Evolutionary conservation across 2,113 vertebrate genomes (phyloP).

Genomic region (Montifringilla adamsi): DNA sequence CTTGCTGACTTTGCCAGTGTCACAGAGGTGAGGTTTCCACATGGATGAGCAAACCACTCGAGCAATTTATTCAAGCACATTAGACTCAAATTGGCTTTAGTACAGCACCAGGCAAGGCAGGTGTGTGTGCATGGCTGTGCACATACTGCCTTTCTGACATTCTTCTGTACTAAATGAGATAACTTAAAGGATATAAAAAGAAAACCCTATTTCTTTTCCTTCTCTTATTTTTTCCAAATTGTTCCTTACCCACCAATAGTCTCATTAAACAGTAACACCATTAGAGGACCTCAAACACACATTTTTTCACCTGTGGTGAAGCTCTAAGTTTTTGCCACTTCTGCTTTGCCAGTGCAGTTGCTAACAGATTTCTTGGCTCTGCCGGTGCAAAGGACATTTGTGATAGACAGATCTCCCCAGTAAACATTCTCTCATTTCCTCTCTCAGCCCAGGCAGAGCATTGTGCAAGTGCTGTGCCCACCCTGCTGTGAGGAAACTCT

Average conservation of each 20-base stretch:
- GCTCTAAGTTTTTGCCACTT: background rate
- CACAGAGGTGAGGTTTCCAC: slow-evolving; percentile 18
- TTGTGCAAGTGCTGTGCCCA: background rate
- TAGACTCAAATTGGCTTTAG: background rate
- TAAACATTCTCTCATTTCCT: background rate
- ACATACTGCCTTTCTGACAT: background rate
- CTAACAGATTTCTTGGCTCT: background rate
- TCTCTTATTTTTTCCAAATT: background rate
- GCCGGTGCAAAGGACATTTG: background rate
- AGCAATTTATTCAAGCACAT: slow-evolving; percentile 24
- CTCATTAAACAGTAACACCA: background rate
- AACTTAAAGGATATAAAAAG: background rate
- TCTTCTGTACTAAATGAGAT: background rate
- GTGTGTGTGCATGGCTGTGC: background rate
- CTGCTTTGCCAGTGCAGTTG: background rate
- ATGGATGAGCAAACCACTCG: background rate
- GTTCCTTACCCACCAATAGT: background rate
- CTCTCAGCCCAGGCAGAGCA: background rate
- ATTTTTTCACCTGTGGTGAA: background rate
- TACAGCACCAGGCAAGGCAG: background rate
- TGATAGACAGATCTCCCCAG: background rate
- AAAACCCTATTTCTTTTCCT: background rate
- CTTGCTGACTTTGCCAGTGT: background rate
- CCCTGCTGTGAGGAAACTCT: background rate
- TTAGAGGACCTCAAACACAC: background rate